phyloP scores from a whole-genome alignment of 2,797 vertebrate genomes.

The Sylvia borin region DNA sequence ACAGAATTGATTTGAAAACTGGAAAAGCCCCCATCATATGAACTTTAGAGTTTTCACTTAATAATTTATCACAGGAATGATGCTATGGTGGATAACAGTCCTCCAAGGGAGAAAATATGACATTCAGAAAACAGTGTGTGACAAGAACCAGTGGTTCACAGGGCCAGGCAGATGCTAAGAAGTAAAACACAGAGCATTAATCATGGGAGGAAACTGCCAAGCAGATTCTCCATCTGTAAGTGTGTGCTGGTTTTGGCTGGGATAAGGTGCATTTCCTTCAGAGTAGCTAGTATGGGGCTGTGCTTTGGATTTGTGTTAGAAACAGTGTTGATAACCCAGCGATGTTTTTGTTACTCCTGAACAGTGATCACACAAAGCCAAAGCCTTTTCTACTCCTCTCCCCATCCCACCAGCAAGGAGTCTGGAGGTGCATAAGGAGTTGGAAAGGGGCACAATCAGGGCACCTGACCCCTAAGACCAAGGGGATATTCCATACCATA shows the following conservation, averaged over 20 bases:
- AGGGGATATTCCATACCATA: not conserved
- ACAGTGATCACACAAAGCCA: not conserved
- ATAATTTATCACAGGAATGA: not conserved
- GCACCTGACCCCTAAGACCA: not conserved
- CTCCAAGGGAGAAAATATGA: not conserved
- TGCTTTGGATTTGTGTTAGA: not conserved
- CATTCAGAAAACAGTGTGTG: not conserved
- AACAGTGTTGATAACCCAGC: not conserved
- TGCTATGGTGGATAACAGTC: not conserved
- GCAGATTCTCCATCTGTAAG: not conserved
- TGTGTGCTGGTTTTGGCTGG: not conserved
- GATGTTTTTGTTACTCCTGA: not conserved
- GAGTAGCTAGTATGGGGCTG: rapidly evolving
- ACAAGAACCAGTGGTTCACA: not conserved
- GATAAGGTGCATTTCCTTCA: not conserved
- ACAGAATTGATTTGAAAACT: not conserved
- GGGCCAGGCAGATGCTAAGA: not conserved
- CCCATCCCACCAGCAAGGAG: not conserved
- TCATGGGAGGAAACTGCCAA: not conserved
- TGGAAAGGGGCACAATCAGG: not conserved
- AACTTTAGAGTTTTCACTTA: not conserved
- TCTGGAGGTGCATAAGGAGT: too few relatives aligned
- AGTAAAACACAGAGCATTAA: not conserved
- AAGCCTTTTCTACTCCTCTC: not conserved
- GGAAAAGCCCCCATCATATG: not conserved